These are phyloP conservation scores for Drosophila sulfurigaster DNA, from an alignment of 1,140 invertebrate species.

Conservation along the genomic window DNA sequence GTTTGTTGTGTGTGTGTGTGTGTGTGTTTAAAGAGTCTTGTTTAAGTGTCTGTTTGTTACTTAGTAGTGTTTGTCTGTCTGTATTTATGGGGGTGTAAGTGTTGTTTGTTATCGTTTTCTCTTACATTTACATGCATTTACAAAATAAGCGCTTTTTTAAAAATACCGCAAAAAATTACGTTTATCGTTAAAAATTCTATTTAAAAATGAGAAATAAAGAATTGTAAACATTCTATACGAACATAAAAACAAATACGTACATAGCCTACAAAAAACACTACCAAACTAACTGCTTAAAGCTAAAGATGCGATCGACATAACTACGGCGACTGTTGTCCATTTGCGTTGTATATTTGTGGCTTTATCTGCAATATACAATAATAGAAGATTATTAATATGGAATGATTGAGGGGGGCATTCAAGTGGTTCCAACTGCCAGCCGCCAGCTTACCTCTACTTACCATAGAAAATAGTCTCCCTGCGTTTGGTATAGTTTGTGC, in stretches of 20 bases:
- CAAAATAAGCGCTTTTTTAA: conserved; percentile 85
- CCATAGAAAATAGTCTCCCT: conserved; percentile 85
- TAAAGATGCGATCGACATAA: conserved; percentile 84
- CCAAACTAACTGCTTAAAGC: conserved; percentile 85
- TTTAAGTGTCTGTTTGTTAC: conserved; percentile 1
- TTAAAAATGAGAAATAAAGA: conserved; percentile 65
- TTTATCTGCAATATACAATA: conserved; percentile 63
- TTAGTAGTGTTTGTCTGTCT: conserved; percentile 17
- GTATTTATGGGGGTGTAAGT: conserved; percentile 15
- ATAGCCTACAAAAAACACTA: conserved; percentile 72
- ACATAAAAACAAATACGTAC: conserved; percentile 70
- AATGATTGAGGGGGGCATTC: background rate
- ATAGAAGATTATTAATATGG: background rate
- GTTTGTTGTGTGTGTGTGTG: conserved; percentile 42
- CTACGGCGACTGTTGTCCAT: conserved; percentile 84
- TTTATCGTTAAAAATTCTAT: conserved; percentile 84
- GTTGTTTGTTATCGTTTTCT: conserved; percentile 55
- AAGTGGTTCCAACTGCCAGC: background rate
- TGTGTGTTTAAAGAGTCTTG: conserved; percentile 16
- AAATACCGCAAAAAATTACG: conserved; percentile 85
- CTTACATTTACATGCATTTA: conserved; percentile 85
- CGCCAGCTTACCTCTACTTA: conserved; percentile 77
- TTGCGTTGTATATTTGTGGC: conserved; percentile 85
- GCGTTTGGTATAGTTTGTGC: conserved; percentile 84
- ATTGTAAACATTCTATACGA: conserved; percentile 74